Base-by-base conservation (phyloP, 2,113 vertebrate species). In the Dipodomys stephensi region DNA sequence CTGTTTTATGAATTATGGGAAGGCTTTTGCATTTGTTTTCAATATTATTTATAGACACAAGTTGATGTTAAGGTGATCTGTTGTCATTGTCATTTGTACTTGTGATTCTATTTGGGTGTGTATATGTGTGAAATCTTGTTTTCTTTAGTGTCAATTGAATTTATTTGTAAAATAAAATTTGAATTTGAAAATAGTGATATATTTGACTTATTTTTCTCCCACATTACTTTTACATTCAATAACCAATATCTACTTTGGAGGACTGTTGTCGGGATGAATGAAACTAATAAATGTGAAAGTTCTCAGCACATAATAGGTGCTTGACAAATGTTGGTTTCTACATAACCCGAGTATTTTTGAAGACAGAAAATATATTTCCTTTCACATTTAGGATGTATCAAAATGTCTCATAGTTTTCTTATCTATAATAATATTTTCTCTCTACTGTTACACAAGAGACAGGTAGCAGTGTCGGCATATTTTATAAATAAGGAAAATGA, bases 401-500 rank as follows among this genome's bases (percentile, higher is more conserved):
- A 25, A 93, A 49, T 81, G 25, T 68, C n/a, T 89, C 49, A 86
- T 76, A 49, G 23, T 88, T 95, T 92, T 95, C 39, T 84, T 93
- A 77, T 67, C 35, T 79, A 78, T 88, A 35, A 46, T 64, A 68
- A 79, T 89, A 65, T 83, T 89, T 96, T 93, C 69, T 94, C 69
- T 46, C 30, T 84, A 64, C 53, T 60, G 39, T 9, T 32, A 73
- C 28, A 57, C 65, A 88, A 39, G 82, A 94, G n/a, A n/a, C 19
- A 87, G 60, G 69, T 92, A 83, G n/a, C 32, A 78, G 6, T 7
- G 6, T 72, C 65, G 91, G 27, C 19, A 8, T 87, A 83, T 90
- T 96, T 91, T 89, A 73, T 79, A 91, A 95, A 83, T 44, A 53
- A 94, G 19, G 27, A 93, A 78, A 88, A 82, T 88, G 35, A 82